These are phyloP conservation scores for Pachypanchax playfairii DNA, from an alignment of 2,113 vertebrate species.

Conservation along the genomic window DNA sequence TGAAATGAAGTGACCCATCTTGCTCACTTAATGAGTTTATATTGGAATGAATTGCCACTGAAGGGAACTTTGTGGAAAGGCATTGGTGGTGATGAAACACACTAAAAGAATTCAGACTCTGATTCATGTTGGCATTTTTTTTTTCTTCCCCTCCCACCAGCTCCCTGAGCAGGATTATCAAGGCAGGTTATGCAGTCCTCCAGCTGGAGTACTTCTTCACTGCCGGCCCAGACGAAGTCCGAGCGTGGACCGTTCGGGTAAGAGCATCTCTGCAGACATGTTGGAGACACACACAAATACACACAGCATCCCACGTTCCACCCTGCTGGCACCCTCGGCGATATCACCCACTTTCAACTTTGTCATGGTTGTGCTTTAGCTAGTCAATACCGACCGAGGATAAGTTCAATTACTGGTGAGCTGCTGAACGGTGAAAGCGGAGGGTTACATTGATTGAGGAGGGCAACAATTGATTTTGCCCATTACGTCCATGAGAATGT, in stretches of 20 bases:
- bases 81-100: constrained; percentile 51
- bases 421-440: constrained; percentile 99
- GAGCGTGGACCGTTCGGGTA: constrained; percentile 93
- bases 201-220: constrained; percentile 98
- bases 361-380: constrained; percentile 96
- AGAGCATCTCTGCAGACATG: constrained; percentile 69
- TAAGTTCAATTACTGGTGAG: constrained; percentile 99
- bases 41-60: constrained; percentile 66
- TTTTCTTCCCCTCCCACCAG: constrained; percentile 69
- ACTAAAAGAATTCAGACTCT: constrained; percentile 47
- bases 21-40: constrained; percentile 77
- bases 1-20: constrained; percentile 76
- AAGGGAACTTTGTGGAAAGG: constrained; percentile 58
- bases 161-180: constrained; percentile 92
- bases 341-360: constrained; percentile 98
- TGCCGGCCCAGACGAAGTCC: constrained; percentile 93
- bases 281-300: constrained; percentile 23
- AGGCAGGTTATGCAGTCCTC: constrained; percentile 90
- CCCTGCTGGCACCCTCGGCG: constrained; percentile 92
- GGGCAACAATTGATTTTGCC: constrained; percentile 99
- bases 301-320: constrained; percentile 86
- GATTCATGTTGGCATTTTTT: constrained; percentile 35
- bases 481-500: constrained; percentile 99
- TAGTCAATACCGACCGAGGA: constrained; percentile 97
- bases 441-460: constrained; percentile 99